These are phyloP conservation scores for Camponotus pennsylvanicus DNA, from an alignment of 1,140 invertebrate genomes.

Conservation along the genomic window DNA sequence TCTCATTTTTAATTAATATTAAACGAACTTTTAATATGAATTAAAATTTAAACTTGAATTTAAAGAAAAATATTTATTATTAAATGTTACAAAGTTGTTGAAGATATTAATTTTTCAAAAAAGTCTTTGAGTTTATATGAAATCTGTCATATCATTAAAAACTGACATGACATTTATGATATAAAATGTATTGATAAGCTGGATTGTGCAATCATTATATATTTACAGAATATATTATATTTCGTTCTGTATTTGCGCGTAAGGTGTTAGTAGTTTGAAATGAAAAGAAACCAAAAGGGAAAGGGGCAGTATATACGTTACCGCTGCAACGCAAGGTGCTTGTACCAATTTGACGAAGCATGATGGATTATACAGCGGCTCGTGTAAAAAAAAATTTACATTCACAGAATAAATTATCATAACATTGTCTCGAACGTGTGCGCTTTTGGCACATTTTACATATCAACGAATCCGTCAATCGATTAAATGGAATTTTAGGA, in stretches of 20 bases:
- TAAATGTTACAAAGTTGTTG: neutral
- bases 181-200: neutral
- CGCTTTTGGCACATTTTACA: neutral
- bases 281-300: slow-evolving; percentile 62
- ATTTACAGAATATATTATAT: slow-evolving; percentile 5
- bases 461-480: neutral
- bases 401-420: slow-evolving; percentile 81
- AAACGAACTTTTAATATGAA: neutral
- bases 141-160: slow-evolving; percentile 2
- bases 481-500: neutral
- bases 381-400: slow-evolving; percentile 78
- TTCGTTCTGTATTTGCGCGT: slow-evolving; percentile 63
- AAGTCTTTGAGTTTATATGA: neutral
- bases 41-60: neutral
- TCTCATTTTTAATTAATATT: neutral
- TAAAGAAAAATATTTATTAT: neutral
- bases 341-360: slow-evolving; percentile 82
- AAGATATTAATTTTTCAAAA: neutral
- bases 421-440: slow-evolving; percentile 74
- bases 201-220: slow-evolving; percentile 13
- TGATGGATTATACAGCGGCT: slow-evolving; percentile 78
- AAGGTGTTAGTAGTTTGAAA: slow-evolving; percentile 18
- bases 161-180: neutral
- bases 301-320: slow-evolving; percentile 63
- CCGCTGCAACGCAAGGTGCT: slow-evolving; percentile 68